These are phyloP conservation scores for Brachionus plicatilis DNA, from an alignment of 1,140 invertebrate species.

Conservation along the genomic window DNA sequence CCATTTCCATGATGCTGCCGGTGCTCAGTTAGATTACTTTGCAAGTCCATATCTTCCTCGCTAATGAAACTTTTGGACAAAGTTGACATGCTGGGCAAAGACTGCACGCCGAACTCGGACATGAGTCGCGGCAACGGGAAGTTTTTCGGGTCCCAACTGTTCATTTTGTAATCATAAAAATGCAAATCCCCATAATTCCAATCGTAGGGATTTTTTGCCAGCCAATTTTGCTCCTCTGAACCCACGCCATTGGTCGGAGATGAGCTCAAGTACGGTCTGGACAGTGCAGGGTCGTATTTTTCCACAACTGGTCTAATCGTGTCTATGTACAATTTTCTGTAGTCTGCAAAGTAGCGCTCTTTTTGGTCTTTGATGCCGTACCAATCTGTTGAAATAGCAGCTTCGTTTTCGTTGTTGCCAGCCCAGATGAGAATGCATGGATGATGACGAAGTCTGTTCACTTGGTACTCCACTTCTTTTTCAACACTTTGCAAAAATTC, in stretches of 20 bases:
- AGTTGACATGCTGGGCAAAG: constrained; percentile 68
- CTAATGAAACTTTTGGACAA: constrained; percentile 56
- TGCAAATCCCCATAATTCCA: constrained; percentile 83
- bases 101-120: constrained; percentile 92
- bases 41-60: constrained; percentile 61
- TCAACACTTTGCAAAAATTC: constrained; percentile 69
- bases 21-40: constrained; percentile 64
- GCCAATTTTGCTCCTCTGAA: constrained; percentile 66
- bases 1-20: constrained; percentile 76
- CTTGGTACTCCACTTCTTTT: constrained; percentile 65
- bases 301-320: constrained; percentile 66
- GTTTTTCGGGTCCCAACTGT: constrained; percentile 71
- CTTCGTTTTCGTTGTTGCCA: constrained; percentile 97
- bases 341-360: constrained; percentile 64
- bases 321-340: constrained; percentile 76
- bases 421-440: constrained; percentile 79
- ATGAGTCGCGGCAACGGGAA: constrained; percentile 78
- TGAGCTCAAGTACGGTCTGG: constrained; percentile 70
- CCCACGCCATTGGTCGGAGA: constrained; percentile 84
- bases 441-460: constrained; percentile 76
- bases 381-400: constrained; percentile 76
- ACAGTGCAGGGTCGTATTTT: constrained; percentile 59
- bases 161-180: constrained; percentile 77
- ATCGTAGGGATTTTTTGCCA: constrained; percentile 71
- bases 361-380: constrained; percentile 46